Conservation (phyloP, 2,797 vertebrate genomes). For the Sciurus vulgaris region DNA sequence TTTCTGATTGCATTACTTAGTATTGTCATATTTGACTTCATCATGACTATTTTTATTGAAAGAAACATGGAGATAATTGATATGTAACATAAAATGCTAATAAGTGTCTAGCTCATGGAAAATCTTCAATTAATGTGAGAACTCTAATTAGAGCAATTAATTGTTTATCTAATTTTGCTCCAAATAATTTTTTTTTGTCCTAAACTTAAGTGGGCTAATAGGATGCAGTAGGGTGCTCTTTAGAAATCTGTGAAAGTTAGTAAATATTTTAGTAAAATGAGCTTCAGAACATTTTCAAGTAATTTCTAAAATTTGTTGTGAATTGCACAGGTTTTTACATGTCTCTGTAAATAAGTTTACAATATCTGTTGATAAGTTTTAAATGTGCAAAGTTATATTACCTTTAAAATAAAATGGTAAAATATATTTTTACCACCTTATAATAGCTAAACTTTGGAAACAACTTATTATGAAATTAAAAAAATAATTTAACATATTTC, state of each 20-base stretch:
- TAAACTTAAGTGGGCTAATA: background rate
- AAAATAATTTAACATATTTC: background rate
- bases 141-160: background rate
- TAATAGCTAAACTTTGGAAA: background rate
- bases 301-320: background rate
- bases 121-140: background rate
- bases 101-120: background rate
- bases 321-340: constrained; percentile 17
- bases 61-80: constrained; percentile 27
- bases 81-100: background rate
- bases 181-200: constrained; percentile 25
- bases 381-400: background rate
- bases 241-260: background rate
- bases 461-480: background rate
- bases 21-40: background rate
- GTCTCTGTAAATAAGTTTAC: background rate
- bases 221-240: background rate
- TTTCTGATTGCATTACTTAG: constrained; percentile 21
- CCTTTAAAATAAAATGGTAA: constrained; percentile 2
- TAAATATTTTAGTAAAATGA: constrained; percentile 42
- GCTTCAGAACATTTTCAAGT: constrained; percentile 17
- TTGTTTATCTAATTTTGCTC: constrained; percentile 13
- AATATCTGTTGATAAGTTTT: background rate
- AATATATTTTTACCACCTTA: constrained; percentile 12
- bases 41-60: constrained; percentile 25